Evolutionary conservation across 2,888 invertebrate genomes (phyloP).

Genomic region (Ophion ventricosus): DNA sequence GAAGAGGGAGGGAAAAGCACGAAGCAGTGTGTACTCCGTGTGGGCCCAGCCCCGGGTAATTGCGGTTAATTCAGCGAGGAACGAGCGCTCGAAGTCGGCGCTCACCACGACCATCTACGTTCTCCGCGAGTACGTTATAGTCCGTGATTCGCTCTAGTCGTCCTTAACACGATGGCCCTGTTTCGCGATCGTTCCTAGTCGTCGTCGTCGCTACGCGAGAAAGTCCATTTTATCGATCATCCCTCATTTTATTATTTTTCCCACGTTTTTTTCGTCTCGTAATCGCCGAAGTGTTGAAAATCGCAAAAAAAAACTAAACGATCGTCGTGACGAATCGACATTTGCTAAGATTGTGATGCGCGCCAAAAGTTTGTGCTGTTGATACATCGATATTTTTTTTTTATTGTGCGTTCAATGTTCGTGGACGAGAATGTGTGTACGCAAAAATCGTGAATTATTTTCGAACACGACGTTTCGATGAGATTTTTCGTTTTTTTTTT

Average conservation of each 20-base stretch:
- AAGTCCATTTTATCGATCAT: slow-evolving; percentile 37
- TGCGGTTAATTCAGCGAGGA: slow-evolving; percentile 79
- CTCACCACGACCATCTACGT: neutral
- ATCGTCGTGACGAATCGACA: neutral
- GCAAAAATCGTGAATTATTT: neutral
- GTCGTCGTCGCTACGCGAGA: slow-evolving; percentile 35
- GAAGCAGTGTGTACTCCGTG: slow-evolving; percentile 42
- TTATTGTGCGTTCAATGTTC: neutral
- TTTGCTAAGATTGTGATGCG: slow-evolving; percentile 20
- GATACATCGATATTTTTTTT: slow-evolving; percentile 27
- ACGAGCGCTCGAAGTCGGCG: slow-evolving; percentile 47
- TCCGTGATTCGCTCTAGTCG: slow-evolving; percentile 33
- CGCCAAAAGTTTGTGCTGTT: slow-evolving; percentile 10
- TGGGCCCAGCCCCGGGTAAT: slow-evolving; percentile 74
- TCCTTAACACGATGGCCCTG: slow-evolving; percentile 28
- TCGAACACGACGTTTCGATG: neutral
- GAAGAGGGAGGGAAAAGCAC: neutral
- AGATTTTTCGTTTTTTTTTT: neutral
- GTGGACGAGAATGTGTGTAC: neutral
- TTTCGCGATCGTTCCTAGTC: slow-evolving; percentile 5
- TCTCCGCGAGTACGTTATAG: slow-evolving; percentile 23
- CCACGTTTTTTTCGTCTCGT: neutral
- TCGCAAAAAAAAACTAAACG: neutral
- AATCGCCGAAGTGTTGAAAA: neutral
- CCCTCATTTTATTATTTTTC: neutral